Percentiles rank a stretch among this genome's conserved stretches.
Conservation (phyloP, 2,797 vertebrate species). For the Dendrocincla tyrannina region DNA sequence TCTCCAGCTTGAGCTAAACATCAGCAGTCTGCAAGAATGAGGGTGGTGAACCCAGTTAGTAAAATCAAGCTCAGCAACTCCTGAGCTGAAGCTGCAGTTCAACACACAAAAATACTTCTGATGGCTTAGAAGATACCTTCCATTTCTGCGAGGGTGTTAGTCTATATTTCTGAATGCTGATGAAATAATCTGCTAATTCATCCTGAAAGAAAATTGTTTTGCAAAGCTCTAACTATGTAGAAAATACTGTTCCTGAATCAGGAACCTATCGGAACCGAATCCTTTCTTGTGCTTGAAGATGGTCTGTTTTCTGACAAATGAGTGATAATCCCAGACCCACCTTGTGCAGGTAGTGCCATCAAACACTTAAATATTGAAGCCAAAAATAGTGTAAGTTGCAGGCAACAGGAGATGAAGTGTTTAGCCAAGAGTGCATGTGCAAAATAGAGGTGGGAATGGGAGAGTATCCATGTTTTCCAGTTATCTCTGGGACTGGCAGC, state of each 20-base stretch:
- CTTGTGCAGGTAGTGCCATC: not conserved
- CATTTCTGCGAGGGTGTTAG: not conserved
- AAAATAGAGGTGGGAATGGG: not conserved
- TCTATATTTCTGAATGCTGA: not conserved
- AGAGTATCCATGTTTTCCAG: not conserved
- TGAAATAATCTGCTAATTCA: not conserved
- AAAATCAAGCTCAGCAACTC: not conserved
- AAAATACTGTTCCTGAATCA: not conserved
- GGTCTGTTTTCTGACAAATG: not conserved
- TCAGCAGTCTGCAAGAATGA: not conserved
- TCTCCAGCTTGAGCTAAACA: not conserved
- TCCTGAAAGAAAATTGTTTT: not conserved
- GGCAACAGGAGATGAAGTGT: not conserved
- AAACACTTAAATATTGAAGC: not conserved
- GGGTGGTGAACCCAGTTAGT: accelerated
- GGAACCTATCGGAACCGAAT: not conserved
- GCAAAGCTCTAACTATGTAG: not conserved
- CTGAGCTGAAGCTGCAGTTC: not conserved
- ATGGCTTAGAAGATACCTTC: not conserved
- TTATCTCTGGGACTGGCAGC: too few relatives aligned
- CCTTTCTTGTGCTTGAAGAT: not conserved
- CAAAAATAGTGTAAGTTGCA: not conserved
- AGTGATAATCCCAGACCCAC: not conserved
- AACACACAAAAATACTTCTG: not conserved
- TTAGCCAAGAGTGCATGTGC: not conserved